These are phyloP conservation scores for Heliornis fulica DNA, from an alignment of 2,113 vertebrate species.

Conservation along the genomic window DNA sequence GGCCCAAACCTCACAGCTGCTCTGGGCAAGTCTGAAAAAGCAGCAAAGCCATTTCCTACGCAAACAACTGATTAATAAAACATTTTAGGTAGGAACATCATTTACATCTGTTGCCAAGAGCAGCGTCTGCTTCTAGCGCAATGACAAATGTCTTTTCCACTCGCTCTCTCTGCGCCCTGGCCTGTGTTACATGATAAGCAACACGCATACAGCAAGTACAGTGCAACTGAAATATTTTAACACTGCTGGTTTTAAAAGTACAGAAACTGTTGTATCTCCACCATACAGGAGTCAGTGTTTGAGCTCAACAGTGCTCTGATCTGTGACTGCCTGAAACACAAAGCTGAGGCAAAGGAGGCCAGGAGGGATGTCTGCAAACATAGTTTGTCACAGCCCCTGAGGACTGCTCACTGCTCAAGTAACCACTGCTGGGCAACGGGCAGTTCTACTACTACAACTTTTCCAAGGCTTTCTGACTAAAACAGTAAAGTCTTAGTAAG, in stretches of 20 bases:
- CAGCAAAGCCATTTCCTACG: background rate
- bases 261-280: background rate
- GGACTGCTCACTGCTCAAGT: background rate
- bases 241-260: background rate
- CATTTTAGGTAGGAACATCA: background rate
- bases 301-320: background rate
- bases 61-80: background rate
- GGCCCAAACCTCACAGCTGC: accelerated
- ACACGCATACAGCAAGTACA: accelerated
- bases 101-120: background rate
- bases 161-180: accelerated
- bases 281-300: background rate
- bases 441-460: background rate
- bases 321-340: background rate
- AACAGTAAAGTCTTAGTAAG: background rate
- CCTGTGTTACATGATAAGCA: background rate
- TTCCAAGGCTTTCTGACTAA: background rate
- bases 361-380: background rate
- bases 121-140: background rate
- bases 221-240: background rate
- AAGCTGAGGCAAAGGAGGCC: background rate
- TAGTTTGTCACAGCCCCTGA: accelerated
- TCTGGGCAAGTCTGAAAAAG: background rate
- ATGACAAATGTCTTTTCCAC: background rate
- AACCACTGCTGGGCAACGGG: background rate